These are phyloP conservation scores for Drosophila helvetica DNA, from an alignment of 2,888 invertebrate species.

Conservation along the genomic window DNA sequence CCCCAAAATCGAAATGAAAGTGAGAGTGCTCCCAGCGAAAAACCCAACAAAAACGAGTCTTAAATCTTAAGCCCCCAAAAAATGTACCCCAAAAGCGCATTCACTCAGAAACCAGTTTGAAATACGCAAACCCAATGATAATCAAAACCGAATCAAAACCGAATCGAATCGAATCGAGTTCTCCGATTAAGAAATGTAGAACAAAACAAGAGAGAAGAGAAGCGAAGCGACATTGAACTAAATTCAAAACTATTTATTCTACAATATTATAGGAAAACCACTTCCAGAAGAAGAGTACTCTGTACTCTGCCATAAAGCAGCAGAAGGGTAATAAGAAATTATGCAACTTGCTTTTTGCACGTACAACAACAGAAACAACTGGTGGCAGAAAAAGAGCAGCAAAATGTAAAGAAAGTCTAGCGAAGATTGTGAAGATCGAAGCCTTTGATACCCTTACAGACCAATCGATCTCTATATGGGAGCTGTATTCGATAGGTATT, in stretches of 20 bases:
- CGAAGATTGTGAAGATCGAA: neutral
- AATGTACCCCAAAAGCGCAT: constrained; percentile 27
- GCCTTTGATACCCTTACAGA: constrained; percentile 4
- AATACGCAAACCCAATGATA: constrained; percentile 24
- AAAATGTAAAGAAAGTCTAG: constrained; percentile 2
- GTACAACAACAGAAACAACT: constrained; percentile 26
- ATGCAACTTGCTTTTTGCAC: constrained; percentile 39
- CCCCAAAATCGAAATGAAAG: constrained; percentile 29
- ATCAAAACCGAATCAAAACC: neutral
- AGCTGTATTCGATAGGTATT: neutral
- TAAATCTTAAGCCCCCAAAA: constrained; percentile 9
- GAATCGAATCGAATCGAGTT: neutral
- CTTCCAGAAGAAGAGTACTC: neutral
- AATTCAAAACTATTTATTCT: constrained; percentile 28
- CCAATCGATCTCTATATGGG: neutral
- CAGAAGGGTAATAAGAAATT: constrained; percentile 8
- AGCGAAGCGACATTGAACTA: constrained; percentile 20
- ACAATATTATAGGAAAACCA: neutral
- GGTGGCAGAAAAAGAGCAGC: constrained; percentile 4
- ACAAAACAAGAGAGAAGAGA: neutral
- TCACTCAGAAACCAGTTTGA: constrained; percentile 28
- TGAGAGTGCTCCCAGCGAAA: constrained; percentile 38
- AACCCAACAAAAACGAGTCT: constrained; percentile 20
- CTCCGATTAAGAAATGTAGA: constrained; percentile 7
- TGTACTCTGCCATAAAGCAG: neutral